Base-by-base conservation (phyloP, 2,888 invertebrate genomes). In the Lepidocyrtoides sp. region DNA sequence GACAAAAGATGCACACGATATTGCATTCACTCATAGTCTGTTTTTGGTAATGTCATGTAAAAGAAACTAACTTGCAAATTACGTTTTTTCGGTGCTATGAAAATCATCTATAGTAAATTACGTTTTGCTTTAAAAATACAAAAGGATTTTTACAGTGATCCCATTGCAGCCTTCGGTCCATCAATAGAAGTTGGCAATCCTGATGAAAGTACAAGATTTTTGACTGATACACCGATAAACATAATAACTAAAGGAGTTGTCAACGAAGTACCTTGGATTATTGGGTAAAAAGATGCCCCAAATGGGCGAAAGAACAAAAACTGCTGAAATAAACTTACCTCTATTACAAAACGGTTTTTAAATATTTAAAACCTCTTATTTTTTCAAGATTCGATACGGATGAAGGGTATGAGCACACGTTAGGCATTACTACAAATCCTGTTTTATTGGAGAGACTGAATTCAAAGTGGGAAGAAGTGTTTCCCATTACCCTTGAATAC, bases 141-240 rank as follows among this genome's bases (percentile, higher is more conserved):
- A n/a, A n/a, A 92, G 91, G 77, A 88, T 26, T 92, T 88, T 82
- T 91, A 91, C 41, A 87, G 89, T 10, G 92, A 92, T 29, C 92
- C 92, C 8, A 92, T 92, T 20, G 87, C 91, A 5, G 92, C 92
- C 0, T 92, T 92, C 48, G 91, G 91, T 17, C 92, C 92, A 3
- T 84, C 90, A 10, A 41, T 90, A 1, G 92, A 92, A 85, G 14
- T 29, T 14, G 89, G 82, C 36, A 91, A 83, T 85, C 89, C 89
- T 4, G 91, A 92, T 63, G 54, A 77, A 5, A 20, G 14, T 14
- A 88, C 66, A 0, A 41, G 79, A 77, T 92, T 92, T 66, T 66
- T 92, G 1, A 12, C 51, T 3, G 86, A 86, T 7, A 69, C 77
- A 17, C 92, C 92, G 1, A 88, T 83, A 0, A 81, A 85, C 8